Evolutionary conservation across 2,888 invertebrate genomes (phyloP).

Genomic region (Listrodromus nycthemerus): DNA sequence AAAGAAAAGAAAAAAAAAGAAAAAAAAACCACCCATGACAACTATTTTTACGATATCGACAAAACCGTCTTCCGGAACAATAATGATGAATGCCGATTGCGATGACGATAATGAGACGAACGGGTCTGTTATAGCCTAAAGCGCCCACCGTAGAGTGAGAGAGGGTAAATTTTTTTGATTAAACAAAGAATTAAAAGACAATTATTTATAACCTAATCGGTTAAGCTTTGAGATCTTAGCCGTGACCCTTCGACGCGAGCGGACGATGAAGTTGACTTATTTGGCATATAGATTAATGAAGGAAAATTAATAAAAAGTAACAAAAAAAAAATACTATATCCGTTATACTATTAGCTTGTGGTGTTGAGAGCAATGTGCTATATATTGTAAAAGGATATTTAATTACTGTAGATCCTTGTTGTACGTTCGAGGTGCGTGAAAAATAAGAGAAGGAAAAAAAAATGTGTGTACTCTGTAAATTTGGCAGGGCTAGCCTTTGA

Average conservation of each 20-base stretch:
- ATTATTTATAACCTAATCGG: slow-evolving; percentile 62
- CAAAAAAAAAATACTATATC: slow-evolving; percentile 67
- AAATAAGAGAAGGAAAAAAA: not conserved
- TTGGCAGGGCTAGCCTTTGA: slow-evolving; percentile 50
- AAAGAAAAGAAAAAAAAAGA: not conserved
- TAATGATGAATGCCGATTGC: slow-evolving; percentile 70
- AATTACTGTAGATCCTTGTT: slow-evolving; percentile 65
- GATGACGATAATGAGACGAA: slow-evolving; percentile 54
- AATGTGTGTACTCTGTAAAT: slow-evolving; percentile 12
- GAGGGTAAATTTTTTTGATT: slow-evolving; percentile 60
- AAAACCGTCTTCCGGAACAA: slow-evolving; percentile 82
- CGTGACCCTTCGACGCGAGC: slow-evolving; percentile 48
- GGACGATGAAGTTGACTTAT: slow-evolving; percentile 47
- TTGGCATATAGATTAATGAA: slow-evolving; percentile 59
- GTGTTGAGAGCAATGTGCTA: slow-evolving; percentile 72
- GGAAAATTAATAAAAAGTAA: slow-evolving; percentile 51
- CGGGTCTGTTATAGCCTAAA: slow-evolving; percentile 75
- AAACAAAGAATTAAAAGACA: slow-evolving; percentile 50
- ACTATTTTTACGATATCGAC: slow-evolving; percentile 80
- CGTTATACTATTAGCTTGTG: slow-evolving; percentile 75
- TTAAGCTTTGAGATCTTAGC: slow-evolving; percentile 55
- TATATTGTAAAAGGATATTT: slow-evolving; percentile 68
- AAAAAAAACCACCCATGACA: slow-evolving; percentile 66
- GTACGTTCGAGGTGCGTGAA: slow-evolving; percentile 56
- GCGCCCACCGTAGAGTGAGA: slow-evolving; percentile 62